Evolutionary conservation across 2,113 vertebrate genomes (phyloP).

Genomic region (Gnathonemus longibarbis): DNA sequence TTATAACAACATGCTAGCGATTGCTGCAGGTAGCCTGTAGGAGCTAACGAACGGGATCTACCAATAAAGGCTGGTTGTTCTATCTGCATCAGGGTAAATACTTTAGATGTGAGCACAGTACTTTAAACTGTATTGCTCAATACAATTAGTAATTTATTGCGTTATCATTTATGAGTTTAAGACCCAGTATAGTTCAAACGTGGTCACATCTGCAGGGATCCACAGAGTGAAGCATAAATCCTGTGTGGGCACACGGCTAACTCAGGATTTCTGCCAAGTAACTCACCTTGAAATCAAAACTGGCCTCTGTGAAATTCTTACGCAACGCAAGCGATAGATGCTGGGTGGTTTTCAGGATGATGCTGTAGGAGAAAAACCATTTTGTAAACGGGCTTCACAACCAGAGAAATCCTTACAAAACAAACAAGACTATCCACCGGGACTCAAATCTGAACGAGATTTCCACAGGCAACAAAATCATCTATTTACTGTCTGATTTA

Average conservation of each 20-base stretch:
- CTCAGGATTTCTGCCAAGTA: constrained; percentile 10
- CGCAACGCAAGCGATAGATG: constrained; percentile 72
- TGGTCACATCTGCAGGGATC: neutral
- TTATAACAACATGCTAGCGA: neutral
- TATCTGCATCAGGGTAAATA: neutral
- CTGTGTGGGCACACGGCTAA: neutral
- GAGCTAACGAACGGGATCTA: neutral
- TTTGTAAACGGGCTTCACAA: neutral
- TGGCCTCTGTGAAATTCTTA: constrained; percentile 74
- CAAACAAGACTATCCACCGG: neutral
- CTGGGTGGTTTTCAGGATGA: constrained; percentile 75
- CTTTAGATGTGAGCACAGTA: neutral
- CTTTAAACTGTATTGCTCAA: neutral
- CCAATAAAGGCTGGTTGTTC: neutral
- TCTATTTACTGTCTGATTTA: neutral
- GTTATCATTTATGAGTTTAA: neutral
- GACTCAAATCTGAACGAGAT: neutral
- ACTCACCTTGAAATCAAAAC: constrained; percentile 78
- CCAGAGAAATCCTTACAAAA: neutral
- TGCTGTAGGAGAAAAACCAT: constrained; percentile 50
- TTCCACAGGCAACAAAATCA: neutral
- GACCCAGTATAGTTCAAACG: neutral
- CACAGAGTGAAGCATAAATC: neutral
- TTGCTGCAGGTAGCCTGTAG: neutral
- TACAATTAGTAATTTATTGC: neutral